Evolutionary conservation across 2,797 vertebrate species (phyloP).

Genomic region (Apogon talboti): DNA sequence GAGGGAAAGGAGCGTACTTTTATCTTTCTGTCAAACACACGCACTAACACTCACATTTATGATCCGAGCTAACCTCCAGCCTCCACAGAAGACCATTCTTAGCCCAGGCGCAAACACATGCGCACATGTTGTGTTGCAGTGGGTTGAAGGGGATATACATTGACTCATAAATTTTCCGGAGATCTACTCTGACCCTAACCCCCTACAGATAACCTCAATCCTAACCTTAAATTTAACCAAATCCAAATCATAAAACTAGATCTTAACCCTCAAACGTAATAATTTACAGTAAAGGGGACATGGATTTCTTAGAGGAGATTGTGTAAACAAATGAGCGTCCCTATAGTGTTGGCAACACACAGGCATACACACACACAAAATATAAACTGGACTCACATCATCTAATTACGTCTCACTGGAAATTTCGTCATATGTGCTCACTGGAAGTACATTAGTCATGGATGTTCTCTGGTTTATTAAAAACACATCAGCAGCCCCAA

Average conservation of each 20-base stretch:
- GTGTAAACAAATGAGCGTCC: too few species aligned
- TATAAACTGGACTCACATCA: conserved; percentile 14
- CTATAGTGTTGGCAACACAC: neutral
- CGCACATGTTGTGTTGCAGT: neutral
- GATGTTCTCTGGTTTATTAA: conserved; percentile 31
- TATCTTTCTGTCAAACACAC: conserved; percentile 19
- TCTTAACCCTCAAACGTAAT: too few species aligned
- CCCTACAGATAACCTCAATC: too few species aligned
- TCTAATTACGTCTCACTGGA: conserved; percentile 56
- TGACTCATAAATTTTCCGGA: neutral
- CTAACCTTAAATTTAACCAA: too few species aligned
- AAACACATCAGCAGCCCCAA: conserved; percentile 7
- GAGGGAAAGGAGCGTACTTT: conserved; percentile 14
- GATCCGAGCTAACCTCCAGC: conserved; percentile 28
- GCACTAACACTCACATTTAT: conserved; percentile 19
- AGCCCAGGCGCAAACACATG: neutral
- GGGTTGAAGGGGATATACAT: too few species aligned
- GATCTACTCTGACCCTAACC: too few species aligned
- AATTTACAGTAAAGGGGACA: too few species aligned
- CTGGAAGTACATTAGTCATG: conserved; percentile 43
- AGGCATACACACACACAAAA: neutral
- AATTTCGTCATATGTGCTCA: conserved; percentile 56
- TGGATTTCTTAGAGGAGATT: too few species aligned
- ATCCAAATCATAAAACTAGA: too few species aligned
- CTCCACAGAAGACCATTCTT: conserved; percentile 5